Evolutionary conservation across 2,888 invertebrate species (phyloP), one percentile per base, ranked within the genome.

Genomic region (Drosophila cyrtoloma): DNA sequence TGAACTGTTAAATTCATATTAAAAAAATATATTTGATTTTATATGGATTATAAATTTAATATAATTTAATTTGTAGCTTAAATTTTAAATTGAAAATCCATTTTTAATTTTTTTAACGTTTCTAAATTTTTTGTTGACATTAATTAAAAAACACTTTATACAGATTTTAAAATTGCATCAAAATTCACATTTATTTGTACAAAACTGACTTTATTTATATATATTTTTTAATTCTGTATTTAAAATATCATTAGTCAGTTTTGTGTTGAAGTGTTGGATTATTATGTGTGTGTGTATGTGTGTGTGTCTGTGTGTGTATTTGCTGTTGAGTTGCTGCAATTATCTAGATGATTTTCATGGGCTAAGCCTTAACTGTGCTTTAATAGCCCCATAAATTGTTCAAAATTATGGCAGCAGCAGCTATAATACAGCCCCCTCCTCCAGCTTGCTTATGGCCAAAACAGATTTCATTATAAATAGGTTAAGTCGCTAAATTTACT

Each of bases 401-500:
- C 37, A 65, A 81, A 79, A 83, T 86, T 80, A 84, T 87, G 75
- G 65, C 65, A 37, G 63, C 57, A 75, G 62, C 35, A 53, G 68
- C 70, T 68, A 80, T 80, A 75, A 80, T 81, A 14, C 67, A 52
- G 70, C 56, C 75, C 59, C 63, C 59, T 60, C 42, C 72, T 39
- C 42, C 58, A 37, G 42, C 22, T 80, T 52, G 57, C 61, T 71
- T 83, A 74, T 80, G 71, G 64, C 68, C 72, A 69, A 83, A 75
- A 75, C 72, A 81, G 75, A 90, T 88, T 90, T 86, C 82, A 90
- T 86, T 89, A 89, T 90, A 90, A 90, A 89, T 90, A 90, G 86
- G 90, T 87, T 87, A 90, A 89, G 84, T 88, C 77, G 81, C 86
- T 89, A 86, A 89, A 84, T 89, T 82, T 82, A 80, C 70, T 74